These are phyloP conservation scores for Sinocyclocheilus grahami DNA, from an alignment of 2,113 vertebrate species.

Conservation along the genomic window DNA sequence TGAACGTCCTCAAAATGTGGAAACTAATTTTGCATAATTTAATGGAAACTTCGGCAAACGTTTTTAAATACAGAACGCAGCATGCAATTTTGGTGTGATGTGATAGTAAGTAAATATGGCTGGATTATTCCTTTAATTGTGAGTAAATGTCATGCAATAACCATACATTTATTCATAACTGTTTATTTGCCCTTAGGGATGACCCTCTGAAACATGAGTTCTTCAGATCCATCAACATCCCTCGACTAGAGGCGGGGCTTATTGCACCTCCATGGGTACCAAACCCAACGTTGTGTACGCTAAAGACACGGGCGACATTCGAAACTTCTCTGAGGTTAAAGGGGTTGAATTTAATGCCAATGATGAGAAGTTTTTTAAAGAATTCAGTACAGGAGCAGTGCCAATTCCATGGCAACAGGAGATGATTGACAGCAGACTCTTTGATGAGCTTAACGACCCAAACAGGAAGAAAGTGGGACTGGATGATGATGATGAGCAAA, in stretches of 20 bases:
- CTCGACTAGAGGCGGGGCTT: conserved; percentile 81
- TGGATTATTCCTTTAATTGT: not conserved
- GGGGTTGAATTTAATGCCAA: conserved; percentile 78
- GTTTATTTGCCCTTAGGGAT: conserved; percentile 62
- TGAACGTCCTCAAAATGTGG: not conserved
- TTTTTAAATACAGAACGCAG: not conserved
- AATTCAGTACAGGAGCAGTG: conserved; percentile 84
- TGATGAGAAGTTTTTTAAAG: conserved; percentile 83
- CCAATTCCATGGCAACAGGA: conserved; percentile 84
- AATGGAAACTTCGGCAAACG: not conserved
- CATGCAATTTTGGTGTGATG: not conserved
- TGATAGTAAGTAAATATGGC: not conserved
- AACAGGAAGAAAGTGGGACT: conserved; percentile 50
- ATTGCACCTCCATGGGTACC: conserved; percentile 82
- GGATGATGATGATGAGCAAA: conserved; percentile 51
- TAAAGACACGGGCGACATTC: conserved; percentile 78
- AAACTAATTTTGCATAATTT: not conserved
- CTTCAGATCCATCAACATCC: conserved; percentile 84
- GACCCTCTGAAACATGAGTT: conserved; percentile 83
- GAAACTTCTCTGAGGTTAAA: conserved; percentile 77
- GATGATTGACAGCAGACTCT: conserved; percentile 85
- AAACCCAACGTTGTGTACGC: conserved; percentile 83
- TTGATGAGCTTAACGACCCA: conserved; percentile 80
- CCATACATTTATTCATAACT: not conserved
- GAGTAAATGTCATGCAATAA: not conserved